Conservation (phyloP, 2,797 vertebrate genomes). For the Danio choprae region DNA sequence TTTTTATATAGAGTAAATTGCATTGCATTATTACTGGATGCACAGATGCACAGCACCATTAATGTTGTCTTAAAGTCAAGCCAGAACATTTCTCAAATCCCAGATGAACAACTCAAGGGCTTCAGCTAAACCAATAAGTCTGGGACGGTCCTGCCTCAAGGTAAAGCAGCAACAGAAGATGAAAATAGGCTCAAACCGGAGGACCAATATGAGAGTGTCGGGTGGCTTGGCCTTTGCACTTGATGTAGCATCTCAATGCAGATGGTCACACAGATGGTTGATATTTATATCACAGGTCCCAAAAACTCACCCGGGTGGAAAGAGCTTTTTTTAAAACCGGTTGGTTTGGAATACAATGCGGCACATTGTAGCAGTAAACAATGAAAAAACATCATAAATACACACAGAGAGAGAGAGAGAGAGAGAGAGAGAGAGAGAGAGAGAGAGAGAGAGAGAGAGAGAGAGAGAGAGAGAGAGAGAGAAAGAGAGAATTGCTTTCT, state of each 20-base stretch:
- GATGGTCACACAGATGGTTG: slow-evolving; percentile 84
- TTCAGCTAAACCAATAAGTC: slow-evolving; percentile 4
- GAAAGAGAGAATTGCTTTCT: background rate
- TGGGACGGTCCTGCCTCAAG: slow-evolving; percentile 8
- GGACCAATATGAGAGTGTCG: slow-evolving; percentile 69
- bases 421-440: no score
- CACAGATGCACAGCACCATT: background rate
- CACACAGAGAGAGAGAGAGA: no score
- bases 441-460: no score
- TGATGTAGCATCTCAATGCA: slow-evolving; percentile 80
- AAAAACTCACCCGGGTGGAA: slow-evolving; percentile 78
- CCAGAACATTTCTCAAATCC: slow-evolving; percentile 3
- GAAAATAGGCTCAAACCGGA: slow-evolving; percentile 28
- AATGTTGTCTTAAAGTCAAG: background rate
- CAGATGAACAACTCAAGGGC: background rate
- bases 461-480: no score
- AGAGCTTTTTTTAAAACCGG: slow-evolving; percentile 71
- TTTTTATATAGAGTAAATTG: background rate
- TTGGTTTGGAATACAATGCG: slow-evolving; percentile 71
- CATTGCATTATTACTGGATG: background rate
- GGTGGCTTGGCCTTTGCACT: slow-evolving; percentile 77
- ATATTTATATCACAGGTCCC: slow-evolving; percentile 80
- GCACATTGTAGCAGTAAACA: slow-evolving; percentile 55
- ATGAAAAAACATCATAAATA: no score
- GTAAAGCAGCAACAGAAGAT: background rate